Percentiles rank a stretch among this genome's conserved stretches.
Evolutionary conservation across 1,140 invertebrate genomes (phyloP).

Genomic region (Trichonephila clavipes): DNA sequence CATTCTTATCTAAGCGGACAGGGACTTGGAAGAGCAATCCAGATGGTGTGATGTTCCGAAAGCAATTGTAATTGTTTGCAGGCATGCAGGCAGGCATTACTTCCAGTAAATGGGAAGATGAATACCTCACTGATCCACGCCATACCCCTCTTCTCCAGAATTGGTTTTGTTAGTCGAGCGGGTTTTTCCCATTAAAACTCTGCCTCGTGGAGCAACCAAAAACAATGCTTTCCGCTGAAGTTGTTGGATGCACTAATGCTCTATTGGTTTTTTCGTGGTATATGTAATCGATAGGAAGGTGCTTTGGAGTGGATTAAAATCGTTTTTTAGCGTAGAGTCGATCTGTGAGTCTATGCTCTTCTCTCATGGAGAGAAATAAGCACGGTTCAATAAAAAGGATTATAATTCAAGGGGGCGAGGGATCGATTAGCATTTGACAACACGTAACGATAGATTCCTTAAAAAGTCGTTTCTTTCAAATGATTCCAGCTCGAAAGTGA

Average conservation of each 20-base stretch:
- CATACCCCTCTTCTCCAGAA: slow-evolving; percentile 42
- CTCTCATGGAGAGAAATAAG: not conserved
- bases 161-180: slow-evolving; percentile 70
- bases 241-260: slow-evolving; percentile 70
- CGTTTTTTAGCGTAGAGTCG: slow-evolving; percentile 39
- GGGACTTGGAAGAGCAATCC: slow-evolving; percentile 56
- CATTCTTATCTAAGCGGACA: slow-evolving; percentile 62
- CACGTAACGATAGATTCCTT: not conserved
- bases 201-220: slow-evolving; percentile 48
- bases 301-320: slow-evolving; percentile 68
- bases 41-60: slow-evolving; percentile 65
- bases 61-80: slow-evolving; percentile 69
- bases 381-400: not conserved
- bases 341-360: not conserved
- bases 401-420: not conserved
- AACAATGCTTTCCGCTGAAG: slow-evolving; percentile 59
- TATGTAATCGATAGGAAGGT: slow-evolving; percentile 62
- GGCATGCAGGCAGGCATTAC: slow-evolving; percentile 62
- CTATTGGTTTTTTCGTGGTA: slow-evolving; percentile 65
- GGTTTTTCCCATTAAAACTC: slow-evolving; percentile 70
- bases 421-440: not conserved
- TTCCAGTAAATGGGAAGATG: slow-evolving; percentile 66
- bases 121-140: slow-evolving; percentile 65
- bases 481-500: not conserved
- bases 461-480: not conserved